phyloP scores from a whole-genome alignment of 2,113 vertebrate species.

The Balaeniceps rex region DNA sequence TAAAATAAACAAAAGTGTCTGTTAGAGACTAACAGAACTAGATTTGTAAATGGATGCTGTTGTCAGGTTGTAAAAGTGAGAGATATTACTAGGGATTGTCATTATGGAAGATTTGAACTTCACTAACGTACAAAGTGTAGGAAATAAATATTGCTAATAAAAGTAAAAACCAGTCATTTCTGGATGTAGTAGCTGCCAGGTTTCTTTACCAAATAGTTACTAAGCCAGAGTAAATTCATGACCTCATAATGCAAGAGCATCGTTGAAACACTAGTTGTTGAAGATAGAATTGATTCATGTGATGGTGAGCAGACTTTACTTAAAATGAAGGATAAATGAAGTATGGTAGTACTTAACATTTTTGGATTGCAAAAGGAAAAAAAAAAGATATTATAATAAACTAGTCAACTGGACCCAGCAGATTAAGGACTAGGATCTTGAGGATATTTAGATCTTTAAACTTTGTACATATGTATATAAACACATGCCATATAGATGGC shows the following conservation, averaged over 20 bases:
- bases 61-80: not conserved
- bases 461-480: not conserved
- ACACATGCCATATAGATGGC: too few species aligned
- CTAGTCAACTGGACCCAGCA: not conserved
- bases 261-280: not conserved
- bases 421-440: not conserved
- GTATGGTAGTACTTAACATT: not conserved
- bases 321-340: not conserved
- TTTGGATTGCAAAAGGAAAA: not conserved
- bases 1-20: not conserved
- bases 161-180: not conserved
- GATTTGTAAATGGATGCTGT: not conserved
- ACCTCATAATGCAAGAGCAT: not conserved
- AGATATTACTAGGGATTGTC: not conserved
- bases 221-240: not conserved
- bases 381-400: not conserved
- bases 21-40: not conserved
- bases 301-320: not conserved
- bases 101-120: not conserved
- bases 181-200: not conserved
- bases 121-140: not conserved
- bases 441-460: not conserved
- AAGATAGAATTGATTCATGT: not conserved
- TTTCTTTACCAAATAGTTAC: not conserved
- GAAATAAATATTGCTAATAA: not conserved